Base-by-base conservation (phyloP, 92 coral and sea anemone species). In the Umimayanthus kanabou region DNA sequence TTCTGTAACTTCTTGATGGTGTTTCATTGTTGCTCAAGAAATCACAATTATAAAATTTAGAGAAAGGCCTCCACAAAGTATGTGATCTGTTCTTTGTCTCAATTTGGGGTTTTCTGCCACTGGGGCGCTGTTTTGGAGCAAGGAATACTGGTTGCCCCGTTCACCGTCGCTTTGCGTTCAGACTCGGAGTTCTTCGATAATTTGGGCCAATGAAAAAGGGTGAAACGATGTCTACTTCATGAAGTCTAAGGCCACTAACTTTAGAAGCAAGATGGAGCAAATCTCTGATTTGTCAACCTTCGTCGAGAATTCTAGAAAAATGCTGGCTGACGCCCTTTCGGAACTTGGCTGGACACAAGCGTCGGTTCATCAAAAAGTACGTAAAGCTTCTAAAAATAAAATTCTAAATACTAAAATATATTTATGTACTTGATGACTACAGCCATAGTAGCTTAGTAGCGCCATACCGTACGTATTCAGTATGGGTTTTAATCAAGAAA, bases 331-430 rank as follows among this genome's bases (percentile, higher is more conserved):
- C 23, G 66, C 67, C 87, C 77, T 83, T 70, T 83, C 87, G 37
- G 28, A 83, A 20, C 87, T 83, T 15, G 87, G 87, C 25, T 83
- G 87, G 87, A 83, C 87, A 25, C 22, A 72, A 29, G 22, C 87
- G 14, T 83, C 87, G 23, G 20, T 83, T 83, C n/a, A 33, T 73
- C 15, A 30, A 45, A 69, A 72, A 55, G 87, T 83, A 70, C 40
- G 79, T 53, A 47, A 47, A 33, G 37, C 2, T 33, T 33, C 11
- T 1, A 47, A 47, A n/a, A n/a, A n/a, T n/a, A n/a, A n/a, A 47
- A 47, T 11, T 47, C 50, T 42, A 42, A 4, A 42, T 42, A 42
- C 37, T 33, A 33, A 33, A 33, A 33, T 33, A 33, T 33, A 33
- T 33, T 33, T 33, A 33, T 33, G 37, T 33, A 33, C 37, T 0